Conservation (phyloP, 2,113 vertebrate species). For the Tricholaema leucomelas region DNA sequence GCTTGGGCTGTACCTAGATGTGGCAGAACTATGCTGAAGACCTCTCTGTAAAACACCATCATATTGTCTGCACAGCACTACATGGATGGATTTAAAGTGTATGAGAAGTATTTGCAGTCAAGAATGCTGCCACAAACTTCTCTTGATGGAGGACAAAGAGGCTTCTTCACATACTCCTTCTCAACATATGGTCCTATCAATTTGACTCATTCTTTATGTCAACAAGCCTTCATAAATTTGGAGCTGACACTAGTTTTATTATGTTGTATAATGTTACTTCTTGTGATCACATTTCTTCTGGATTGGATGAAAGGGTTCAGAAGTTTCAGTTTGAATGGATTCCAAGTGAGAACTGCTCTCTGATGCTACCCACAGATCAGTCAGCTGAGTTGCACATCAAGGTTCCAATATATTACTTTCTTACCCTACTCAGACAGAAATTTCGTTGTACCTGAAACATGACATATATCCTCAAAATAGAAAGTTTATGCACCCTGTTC, state of each 20-base stretch:
- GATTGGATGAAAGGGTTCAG: neutral
- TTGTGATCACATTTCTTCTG: constrained; percentile 24
- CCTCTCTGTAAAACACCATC: neutral
- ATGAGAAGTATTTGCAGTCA: neutral
- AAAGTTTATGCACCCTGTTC: neutral
- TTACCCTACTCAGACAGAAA: neutral
- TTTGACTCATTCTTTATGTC: constrained; percentile 51
- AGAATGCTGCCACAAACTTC: neutral
- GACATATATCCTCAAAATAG: neutral
- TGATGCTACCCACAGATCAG: neutral
- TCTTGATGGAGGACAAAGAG: neutral
- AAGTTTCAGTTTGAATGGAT: neutral
- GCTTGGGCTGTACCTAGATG: neutral
- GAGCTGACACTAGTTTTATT: constrained; percentile 31
- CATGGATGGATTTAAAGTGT: neutral
- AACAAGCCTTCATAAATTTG: constrained; percentile 10
- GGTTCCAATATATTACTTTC: neutral
- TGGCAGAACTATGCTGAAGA: neutral
- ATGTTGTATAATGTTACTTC: neutral
- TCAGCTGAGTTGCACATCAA: neutral
- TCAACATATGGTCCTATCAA: constrained; percentile 19
- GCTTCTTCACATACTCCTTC: constrained; percentile 32
- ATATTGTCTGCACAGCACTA: neutral
- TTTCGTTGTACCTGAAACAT: neutral
- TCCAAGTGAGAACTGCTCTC: neutral